These are phyloP conservation scores for Nothocercus julius DNA, from an alignment of 2,113 vertebrate species.

Conservation along the genomic window DNA sequence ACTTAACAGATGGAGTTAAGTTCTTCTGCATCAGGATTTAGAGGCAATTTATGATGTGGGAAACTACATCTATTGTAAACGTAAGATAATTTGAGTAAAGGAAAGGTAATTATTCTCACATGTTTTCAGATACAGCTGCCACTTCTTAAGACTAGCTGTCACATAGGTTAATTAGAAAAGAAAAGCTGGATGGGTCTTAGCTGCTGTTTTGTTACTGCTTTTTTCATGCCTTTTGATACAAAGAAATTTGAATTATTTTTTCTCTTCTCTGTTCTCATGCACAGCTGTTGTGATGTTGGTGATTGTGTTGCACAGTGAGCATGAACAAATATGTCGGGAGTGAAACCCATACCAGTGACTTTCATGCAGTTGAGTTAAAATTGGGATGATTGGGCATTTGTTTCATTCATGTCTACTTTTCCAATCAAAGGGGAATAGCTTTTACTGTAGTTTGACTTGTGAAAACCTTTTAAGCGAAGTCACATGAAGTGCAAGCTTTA, in stretches of 20 bases:
- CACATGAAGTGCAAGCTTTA: background rate
- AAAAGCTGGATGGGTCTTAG: background rate
- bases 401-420: background rate
- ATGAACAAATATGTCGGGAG: slow-evolving; percentile 22
- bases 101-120: slow-evolving; percentile 9
- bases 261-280: background rate
- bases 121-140: background rate
- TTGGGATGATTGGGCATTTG: background rate
- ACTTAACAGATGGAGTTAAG: slow-evolving; percentile 38
- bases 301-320: slow-evolving; percentile 41
- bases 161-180: slow-evolving; percentile 1
- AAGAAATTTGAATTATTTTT: slow-evolving; percentile 13
- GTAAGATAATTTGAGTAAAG: slow-evolving; percentile 5
- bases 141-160: background rate
- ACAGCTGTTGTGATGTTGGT: slow-evolving; percentile 21
- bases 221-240: slow-evolving; percentile 15
- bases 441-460: background rate
- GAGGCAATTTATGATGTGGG: background rate
- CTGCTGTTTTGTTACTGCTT: slow-evolving; percentile 13
- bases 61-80: background rate
- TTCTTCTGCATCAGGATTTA: background rate
- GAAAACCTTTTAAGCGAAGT: background rate
- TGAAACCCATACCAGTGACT: background rate
- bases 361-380: background rate
- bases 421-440: background rate